Conservation (phyloP, 1,140 invertebrate genomes). For the Drosophila quadrilineata region DNA sequence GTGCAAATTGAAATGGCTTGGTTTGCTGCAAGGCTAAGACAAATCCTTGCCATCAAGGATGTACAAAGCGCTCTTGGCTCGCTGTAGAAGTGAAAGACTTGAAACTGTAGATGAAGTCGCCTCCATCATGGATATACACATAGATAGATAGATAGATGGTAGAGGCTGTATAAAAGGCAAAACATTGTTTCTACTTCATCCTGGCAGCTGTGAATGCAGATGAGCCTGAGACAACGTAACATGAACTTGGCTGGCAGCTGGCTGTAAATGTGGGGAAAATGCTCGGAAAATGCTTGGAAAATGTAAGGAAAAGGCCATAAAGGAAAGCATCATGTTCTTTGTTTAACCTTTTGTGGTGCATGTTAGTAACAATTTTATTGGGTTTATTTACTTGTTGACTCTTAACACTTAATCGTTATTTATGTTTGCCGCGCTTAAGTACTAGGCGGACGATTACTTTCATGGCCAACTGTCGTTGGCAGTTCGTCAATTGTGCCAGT, state of each 20-base stretch:
- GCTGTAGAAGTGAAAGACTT: neutral
- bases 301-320: neutral
- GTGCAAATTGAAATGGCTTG: conserved; percentile 40
- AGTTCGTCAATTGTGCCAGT: conserved; percentile 48
- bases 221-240: too few species aligned
- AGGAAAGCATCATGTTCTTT: neutral
- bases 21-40: neutral
- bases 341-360: conserved; percentile 29
- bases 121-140: neutral
- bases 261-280: too few species aligned
- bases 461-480: conserved; percentile 5
- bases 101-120: conserved; percentile 13
- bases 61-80: neutral
- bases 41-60: neutral
- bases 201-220: conserved; percentile 18
- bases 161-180: neutral
- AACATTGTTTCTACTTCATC: neutral
- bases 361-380: conserved; percentile 52
- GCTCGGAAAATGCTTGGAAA: too few species aligned
- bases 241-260: conserved; percentile 22
- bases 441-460: too few species aligned
- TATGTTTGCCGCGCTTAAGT: conserved; percentile 35
- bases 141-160: neutral
- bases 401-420: conserved; percentile 69
- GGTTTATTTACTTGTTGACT: conserved; percentile 49